These are phyloP conservation scores for Conchocele bisecta DNA, from an alignment of 2,888 invertebrate genomes.

Conservation along the genomic window DNA sequence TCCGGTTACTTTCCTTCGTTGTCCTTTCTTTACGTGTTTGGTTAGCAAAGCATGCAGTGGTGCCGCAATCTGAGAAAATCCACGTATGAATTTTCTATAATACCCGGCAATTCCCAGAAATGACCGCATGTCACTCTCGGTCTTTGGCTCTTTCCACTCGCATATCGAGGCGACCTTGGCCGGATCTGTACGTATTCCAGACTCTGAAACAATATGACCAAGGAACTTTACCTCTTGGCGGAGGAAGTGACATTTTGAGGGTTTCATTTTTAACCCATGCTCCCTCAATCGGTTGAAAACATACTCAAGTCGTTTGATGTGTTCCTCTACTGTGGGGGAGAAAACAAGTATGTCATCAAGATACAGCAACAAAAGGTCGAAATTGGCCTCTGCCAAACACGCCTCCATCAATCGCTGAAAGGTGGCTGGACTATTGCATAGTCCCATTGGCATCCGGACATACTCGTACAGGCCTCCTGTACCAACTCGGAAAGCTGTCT, in stretches of 20 bases:
- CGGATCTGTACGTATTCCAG: too few relatives aligned
- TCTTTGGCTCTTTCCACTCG: slow-evolving; percentile 35
- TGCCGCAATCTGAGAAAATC: slow-evolving; percentile 34
- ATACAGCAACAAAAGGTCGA: too few relatives aligned
- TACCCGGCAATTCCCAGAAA: too few relatives aligned
- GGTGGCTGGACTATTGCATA: slow-evolving; percentile 54
- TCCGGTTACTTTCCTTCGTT: too few relatives aligned
- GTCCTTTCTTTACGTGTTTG: background rate
- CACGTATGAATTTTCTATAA: too few relatives aligned
- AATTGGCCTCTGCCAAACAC: too few relatives aligned
- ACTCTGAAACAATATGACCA: too few relatives aligned
- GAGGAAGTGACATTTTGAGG: slow-evolving; percentile 44
- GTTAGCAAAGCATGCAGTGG: slow-evolving; percentile 13
- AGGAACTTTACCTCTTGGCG: slow-evolving; percentile 16
- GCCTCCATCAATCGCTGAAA: slow-evolving; percentile 58
- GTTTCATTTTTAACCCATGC: slow-evolving; percentile 44
- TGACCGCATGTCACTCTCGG: slow-evolving; percentile 7
- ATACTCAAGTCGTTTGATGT: slow-evolving; percentile 31
- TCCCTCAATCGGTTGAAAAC: slow-evolving; percentile 39
- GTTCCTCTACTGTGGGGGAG: slow-evolving; percentile 30
- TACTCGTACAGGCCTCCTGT: too few relatives aligned
- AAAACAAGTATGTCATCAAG: too few relatives aligned
- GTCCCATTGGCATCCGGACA: too few relatives aligned
- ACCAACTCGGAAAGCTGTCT: too few relatives aligned
- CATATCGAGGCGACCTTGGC: slow-evolving; percentile 19